phyloP scores from a whole-genome alignment of 2,888 invertebrate genomes.

The Tortricodes alternella region DNA sequence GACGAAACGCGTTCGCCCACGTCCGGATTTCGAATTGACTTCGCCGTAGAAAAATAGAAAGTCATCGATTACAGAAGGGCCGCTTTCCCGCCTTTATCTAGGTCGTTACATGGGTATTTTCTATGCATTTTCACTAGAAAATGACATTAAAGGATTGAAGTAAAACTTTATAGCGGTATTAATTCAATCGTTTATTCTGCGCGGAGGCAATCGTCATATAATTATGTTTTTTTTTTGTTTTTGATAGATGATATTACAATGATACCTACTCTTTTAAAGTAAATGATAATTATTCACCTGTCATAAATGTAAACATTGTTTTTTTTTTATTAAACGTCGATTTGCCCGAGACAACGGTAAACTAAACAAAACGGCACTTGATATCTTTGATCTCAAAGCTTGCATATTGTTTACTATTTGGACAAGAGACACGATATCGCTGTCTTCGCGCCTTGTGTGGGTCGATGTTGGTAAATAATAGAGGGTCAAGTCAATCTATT shows the following conservation, averaged over 20 bases:
- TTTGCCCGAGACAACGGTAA: slow-evolving; percentile 14
- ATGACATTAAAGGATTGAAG: too few species aligned
- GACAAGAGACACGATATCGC: slow-evolving; percentile 11
- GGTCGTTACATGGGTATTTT: slow-evolving; percentile 51
- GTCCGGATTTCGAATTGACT: slow-evolving; percentile 64
- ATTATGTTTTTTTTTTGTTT: background rate
- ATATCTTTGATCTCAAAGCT: slow-evolving; percentile 21
- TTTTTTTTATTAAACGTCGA: background rate
- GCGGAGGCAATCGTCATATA: background rate
- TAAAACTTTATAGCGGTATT: too few species aligned
- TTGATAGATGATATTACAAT: background rate
- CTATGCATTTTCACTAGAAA: slow-evolving; percentile 6
- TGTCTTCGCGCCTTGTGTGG: slow-evolving; percentile 23
- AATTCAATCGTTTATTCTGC: too few species aligned
- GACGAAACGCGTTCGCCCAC: slow-evolving; percentile 74
- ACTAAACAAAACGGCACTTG: slow-evolving; percentile 22
- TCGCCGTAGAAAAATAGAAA: slow-evolving; percentile 80
- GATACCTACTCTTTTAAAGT: background rate
- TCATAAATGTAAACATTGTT: background rate
- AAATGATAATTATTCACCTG: background rate
- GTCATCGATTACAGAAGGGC: slow-evolving; percentile 70
- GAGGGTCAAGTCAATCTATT: slow-evolving; percentile 4
- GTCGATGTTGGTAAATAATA: slow-evolving; percentile 7
- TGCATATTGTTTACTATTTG: slow-evolving; percentile 24
- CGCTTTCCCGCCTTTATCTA: slow-evolving; percentile 70